Evolutionary conservation across 2,113 vertebrate genomes (phyloP).

Genomic region (Siniperca knerii): DNA sequence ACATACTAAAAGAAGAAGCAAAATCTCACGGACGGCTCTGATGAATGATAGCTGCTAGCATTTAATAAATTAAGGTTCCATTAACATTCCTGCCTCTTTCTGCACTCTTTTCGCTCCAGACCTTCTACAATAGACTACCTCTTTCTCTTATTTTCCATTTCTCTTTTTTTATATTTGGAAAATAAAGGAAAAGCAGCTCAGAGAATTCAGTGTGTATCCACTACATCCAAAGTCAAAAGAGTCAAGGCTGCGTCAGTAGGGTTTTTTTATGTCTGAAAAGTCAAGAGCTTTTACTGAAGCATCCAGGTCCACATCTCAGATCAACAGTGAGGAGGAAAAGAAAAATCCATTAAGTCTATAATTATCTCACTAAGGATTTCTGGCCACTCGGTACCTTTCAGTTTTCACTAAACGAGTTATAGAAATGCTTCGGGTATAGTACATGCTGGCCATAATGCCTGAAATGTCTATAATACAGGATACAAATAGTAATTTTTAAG

Average conservation of each 20-base stretch:
- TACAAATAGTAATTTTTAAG: background rate
- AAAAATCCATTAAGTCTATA: constrained; percentile 13
- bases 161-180: constrained; percentile 23
- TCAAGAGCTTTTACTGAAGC: constrained; percentile 58
- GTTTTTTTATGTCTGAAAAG: constrained; percentile 58
- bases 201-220: constrained; percentile 19
- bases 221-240: constrained; percentile 47
- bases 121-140: constrained; percentile 30
- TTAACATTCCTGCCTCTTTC: constrained; percentile 67
- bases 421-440: background rate
- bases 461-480: background rate
- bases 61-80: constrained; percentile 59
- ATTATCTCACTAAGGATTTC: constrained; percentile 44
- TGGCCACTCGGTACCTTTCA: background rate
- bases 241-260: constrained; percentile 59
- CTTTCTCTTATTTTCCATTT: constrained; percentile 21
- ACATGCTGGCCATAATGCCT: background rate
- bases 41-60: constrained; percentile 14
- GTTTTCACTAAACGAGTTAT: constrained; percentile 12
- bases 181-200: constrained; percentile 36
- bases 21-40: background rate
- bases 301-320: constrained; percentile 32
- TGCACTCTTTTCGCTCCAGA: constrained; percentile 36
- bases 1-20: background rate
- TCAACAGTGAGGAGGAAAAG: constrained; percentile 29